These are phyloP conservation scores for Megalops cyprinoides DNA, from an alignment of 2,797 vertebrate genomes.

Conservation along the genomic window DNA sequence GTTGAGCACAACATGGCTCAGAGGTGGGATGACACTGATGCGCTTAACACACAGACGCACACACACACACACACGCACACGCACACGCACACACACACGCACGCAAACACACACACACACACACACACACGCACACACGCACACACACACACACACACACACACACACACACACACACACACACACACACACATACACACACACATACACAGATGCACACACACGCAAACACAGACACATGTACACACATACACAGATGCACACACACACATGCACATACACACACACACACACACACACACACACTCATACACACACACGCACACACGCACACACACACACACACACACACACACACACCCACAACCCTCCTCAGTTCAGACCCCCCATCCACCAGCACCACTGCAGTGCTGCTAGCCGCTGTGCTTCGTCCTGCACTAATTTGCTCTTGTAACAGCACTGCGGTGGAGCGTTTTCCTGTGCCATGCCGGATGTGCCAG, in stretches of 20 bases:
- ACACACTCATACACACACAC: constrained; percentile 1
- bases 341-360: constrained; percentile 14
- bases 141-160: constrained; percentile 21
- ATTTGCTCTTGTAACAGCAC: constrained; percentile 19
- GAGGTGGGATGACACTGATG: no score
- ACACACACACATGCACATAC: background rate
- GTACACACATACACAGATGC: constrained; percentile 3
- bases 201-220: constrained; percentile 10
- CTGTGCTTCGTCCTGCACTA: constrained; percentile 18
- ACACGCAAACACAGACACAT: constrained; percentile 1
- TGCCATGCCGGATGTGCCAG: background rate
- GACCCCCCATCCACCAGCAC: constrained; percentile 25
- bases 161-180: background rate
- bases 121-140: background rate
- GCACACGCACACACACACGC: no score
- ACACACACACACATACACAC: constrained; percentile 9
- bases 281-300: constrained; percentile 1
- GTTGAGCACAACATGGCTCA: no score
- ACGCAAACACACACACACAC: constrained; percentile 19
- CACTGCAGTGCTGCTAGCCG: constrained; percentile 37
- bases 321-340: constrained; percentile 9
- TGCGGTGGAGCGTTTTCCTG: background rate
- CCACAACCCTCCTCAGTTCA: no score
- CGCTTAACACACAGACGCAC: background rate
- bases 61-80: constrained; percentile 5